Evolutionary conservation across 1,140 invertebrate genomes (phyloP).

Genomic region (Penaeus vannamei): DNA sequence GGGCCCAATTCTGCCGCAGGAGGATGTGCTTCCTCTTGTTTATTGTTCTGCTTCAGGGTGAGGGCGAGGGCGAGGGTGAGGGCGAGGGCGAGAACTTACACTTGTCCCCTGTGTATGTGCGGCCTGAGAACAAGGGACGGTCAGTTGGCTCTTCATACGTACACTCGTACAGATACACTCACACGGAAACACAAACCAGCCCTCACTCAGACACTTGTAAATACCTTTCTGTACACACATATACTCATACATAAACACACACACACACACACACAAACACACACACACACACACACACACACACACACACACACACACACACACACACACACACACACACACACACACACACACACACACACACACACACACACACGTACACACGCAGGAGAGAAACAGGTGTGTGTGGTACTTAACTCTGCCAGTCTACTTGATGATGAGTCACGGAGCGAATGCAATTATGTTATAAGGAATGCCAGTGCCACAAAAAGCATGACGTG

Average conservation of each 20-base stretch:
- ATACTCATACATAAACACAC: neutral
- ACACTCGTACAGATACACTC: neutral
- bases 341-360: conserved; percentile 33
- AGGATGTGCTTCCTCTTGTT: too few relatives aligned
- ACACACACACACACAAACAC: neutral
- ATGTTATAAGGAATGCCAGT: too few relatives aligned
- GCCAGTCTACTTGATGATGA: too few relatives aligned
- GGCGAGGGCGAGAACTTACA: too few relatives aligned
- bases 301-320: conserved; percentile 48
- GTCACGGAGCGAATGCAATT: too few relatives aligned
- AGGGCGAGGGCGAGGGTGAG: too few relatives aligned
- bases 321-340: conserved; percentile 46
- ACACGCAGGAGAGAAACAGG: neutral
- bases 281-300: conserved; percentile 41
- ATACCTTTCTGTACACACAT: neutral
- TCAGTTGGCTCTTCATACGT: neutral
- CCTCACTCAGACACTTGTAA: neutral
- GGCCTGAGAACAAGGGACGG: too few relatives aligned
- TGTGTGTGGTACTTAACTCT: too few relatives aligned
- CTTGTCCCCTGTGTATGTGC: too few relatives aligned
- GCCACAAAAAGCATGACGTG: too few relatives aligned
- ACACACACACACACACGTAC: conserved; percentile 35
- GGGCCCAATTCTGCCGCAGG: too few relatives aligned
- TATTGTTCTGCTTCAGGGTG: too few relatives aligned
- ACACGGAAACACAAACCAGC: neutral